A percentile compares a stretch with the other conserved stretches of the same genome.
Conservation (phyloP, 2,113 vertebrate species). For the Ptilonorhynchus violaceus region DNA sequence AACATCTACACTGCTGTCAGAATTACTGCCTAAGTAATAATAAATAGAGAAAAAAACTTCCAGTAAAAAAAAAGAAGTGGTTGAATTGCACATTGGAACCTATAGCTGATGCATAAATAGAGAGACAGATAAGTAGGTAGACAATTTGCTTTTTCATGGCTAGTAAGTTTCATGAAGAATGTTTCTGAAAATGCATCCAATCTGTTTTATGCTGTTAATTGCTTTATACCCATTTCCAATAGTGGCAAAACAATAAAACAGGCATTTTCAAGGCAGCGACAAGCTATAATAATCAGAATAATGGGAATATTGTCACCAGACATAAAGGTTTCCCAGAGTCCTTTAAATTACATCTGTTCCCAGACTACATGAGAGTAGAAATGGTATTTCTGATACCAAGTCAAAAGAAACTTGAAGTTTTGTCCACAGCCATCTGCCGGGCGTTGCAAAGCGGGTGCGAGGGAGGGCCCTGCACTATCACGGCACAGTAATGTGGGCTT, state of each 20-base stretch:
- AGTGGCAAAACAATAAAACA: conserved; percentile 12
- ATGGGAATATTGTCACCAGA: background rate
- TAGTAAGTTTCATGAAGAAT: background rate
- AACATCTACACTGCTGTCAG: conserved; percentile 7
- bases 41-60: background rate
- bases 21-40: conserved; percentile 17
- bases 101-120: background rate
- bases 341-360: background rate
- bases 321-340: background rate
- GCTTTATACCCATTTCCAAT: conserved; percentile 5
- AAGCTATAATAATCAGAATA: conserved; percentile 5
- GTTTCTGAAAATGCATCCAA: background rate
- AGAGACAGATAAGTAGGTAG: background rate
- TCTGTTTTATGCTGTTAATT: conserved; percentile 19
- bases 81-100: background rate
- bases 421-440: background rate
- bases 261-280: background rate
- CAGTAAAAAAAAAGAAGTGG: background rate
- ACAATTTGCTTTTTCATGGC: background rate
- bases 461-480: background rate
- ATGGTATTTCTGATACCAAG: background rate
- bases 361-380: background rate
- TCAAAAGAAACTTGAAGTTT: conserved; percentile 14
- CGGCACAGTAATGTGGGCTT: background rate
- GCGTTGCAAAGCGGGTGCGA: background rate